Conservation (phyloP, 2,888 invertebrate genomes). For the Chorisops tibialis region DNA sequence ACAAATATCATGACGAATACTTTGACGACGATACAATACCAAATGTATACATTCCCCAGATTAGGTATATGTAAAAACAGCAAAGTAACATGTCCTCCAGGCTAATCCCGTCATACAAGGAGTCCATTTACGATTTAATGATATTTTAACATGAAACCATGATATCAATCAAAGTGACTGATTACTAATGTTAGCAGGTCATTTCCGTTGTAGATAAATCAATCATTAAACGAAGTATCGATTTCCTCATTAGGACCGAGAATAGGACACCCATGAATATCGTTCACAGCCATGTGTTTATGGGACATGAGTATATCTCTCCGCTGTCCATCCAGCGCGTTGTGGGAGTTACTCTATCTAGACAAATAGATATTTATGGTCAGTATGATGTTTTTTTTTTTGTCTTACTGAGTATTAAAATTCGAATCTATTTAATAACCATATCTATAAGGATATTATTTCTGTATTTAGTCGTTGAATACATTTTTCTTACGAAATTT, state of each 20-base stretch:
- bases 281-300: not conserved
- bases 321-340: too few species aligned
- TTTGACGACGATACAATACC: not conserved
- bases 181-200: conserved; percentile 29
- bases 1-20: too few species aligned
- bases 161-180: conserved; percentile 28
- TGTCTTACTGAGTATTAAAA: too few species aligned
- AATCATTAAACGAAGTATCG: conserved; percentile 25
- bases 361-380: too few species aligned
- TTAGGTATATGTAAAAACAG: not conserved
- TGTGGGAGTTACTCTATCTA: too few species aligned
- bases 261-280: too few species aligned
- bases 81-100: not conserved
- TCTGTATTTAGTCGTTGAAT: too few species aligned
- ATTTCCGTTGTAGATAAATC: conserved; percentile 26
- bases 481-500: too few species aligned
- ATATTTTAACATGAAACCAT: conserved; percentile 6
- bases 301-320: too few species aligned
- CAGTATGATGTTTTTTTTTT: too few species aligned
- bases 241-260: conserved; percentile 16
- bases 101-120: not conserved
- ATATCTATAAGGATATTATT: too few species aligned
- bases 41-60: not conserved
- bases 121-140: conserved; percentile 17
- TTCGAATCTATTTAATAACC: too few species aligned